phyloP scores from a whole-genome alignment of 2,888 invertebrate species.

The Ormyrus rosae region DNA sequence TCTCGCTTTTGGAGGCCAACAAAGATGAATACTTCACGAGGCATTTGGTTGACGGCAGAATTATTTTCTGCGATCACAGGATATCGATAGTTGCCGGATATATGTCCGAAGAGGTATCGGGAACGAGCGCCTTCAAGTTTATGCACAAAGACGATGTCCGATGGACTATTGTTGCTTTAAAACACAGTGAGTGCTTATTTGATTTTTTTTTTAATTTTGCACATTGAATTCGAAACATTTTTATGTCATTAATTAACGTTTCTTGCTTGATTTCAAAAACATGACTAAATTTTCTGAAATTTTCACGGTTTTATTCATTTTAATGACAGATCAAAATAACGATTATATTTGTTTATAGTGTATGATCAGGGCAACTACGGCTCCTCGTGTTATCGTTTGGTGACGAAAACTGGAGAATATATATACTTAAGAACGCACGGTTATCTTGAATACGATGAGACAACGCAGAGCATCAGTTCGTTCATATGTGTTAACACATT shows the following conservation, averaged over 20 bases:
- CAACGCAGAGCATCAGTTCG: conserved; percentile 86
- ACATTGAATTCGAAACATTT: neutral
- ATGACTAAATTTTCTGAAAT: too few relatives aligned
- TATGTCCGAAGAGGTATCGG: conserved; percentile 91
- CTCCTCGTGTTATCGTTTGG: conserved; percentile 90
- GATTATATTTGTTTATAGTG: conserved; percentile 78
- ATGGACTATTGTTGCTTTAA: conserved; percentile 91
- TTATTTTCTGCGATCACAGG: conserved; percentile 93
- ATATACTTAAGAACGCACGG: conserved; percentile 91
- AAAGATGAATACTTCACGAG: conserved; percentile 93
- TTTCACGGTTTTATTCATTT: too few relatives aligned
- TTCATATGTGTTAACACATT: conserved; percentile 92
- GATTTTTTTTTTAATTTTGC: conserved; percentile 14
- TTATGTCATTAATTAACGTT: neutral
- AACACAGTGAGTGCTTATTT: conserved; percentile 81
- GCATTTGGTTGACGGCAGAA: conserved; percentile 91
- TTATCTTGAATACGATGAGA: conserved; percentile 88
- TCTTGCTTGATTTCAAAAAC: too few relatives aligned
- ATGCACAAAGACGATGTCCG: conserved; percentile 94
- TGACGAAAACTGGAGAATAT: conserved; percentile 88
- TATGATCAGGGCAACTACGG: conserved; percentile 90
- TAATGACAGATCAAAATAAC: neutral
- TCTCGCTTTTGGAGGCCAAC: conserved; percentile 81
- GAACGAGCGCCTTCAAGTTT: conserved; percentile 91
- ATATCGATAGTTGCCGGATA: conserved; percentile 93